phyloP scores from a whole-genome alignment of 2,797 vertebrate species.

The Thaleichthys pacificus region DNA sequence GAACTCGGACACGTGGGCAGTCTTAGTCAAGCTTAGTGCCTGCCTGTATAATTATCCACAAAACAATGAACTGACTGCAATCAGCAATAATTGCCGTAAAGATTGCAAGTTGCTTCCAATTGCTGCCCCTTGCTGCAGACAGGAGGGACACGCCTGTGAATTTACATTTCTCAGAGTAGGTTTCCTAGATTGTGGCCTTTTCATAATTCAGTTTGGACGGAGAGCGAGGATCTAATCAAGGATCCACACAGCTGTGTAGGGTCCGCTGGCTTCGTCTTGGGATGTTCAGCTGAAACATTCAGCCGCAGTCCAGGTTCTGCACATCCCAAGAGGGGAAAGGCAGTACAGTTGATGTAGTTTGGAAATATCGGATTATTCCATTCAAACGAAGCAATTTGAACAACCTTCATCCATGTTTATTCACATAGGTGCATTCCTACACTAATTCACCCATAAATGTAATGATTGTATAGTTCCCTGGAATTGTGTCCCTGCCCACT shows the following conservation, averaged over 20 bases:
- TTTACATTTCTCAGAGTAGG: conserved; percentile 44
- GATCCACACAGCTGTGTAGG: conserved; percentile 52
- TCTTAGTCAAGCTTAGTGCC: conserved; percentile 17
- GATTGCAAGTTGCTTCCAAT: conserved; percentile 35
- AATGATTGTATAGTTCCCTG: no score
- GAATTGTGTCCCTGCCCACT: no score
- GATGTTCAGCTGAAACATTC: conserved; percentile 5
- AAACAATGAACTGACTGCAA: conserved; percentile 58
- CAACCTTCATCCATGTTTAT: no score
- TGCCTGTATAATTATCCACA: conserved; percentile 52
- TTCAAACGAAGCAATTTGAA: no score
- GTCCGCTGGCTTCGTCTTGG: conserved; percentile 34
- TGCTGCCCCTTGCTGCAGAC: conserved; percentile 34
- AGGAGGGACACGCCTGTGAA: conserved; percentile 32
- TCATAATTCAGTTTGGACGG: conserved; percentile 48
- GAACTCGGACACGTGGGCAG: neutral
- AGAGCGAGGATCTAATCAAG: conserved; percentile 49
- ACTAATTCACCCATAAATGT: no score
- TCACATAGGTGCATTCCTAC: no score
- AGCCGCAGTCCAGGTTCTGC: no score
- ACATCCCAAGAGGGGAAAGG: no score
- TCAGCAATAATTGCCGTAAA: conserved; percentile 59
- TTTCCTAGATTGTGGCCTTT: conserved; percentile 42
- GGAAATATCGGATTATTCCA: no score
- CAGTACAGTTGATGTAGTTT: no score